These are phyloP conservation scores for Scolopax rusticola DNA, from an alignment of 2,797 vertebrate genomes.

Conservation along the genomic window DNA sequence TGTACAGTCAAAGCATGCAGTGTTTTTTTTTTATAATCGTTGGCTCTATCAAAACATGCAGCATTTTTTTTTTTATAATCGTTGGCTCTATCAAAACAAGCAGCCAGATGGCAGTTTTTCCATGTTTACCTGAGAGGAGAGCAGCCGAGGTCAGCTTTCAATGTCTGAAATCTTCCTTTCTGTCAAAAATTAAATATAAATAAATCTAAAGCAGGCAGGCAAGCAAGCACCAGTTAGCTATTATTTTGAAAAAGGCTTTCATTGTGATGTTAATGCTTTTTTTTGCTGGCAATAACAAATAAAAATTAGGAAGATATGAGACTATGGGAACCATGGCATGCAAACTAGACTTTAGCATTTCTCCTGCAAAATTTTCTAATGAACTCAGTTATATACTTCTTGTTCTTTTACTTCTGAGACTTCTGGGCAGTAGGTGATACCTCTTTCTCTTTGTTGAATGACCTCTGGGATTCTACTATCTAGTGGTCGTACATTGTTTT, in stretches of 20 bases:
- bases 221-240: background rate
- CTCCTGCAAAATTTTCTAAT: background rate
- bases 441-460: background rate
- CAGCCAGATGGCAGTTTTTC: background rate
- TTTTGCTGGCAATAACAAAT: background rate
- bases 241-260: background rate
- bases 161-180: background rate
- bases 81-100: background rate
- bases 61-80: background rate
- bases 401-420: background rate
- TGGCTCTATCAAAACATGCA: background rate
- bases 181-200: fast-evolving
- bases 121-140: background rate
- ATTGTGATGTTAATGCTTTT: background rate
- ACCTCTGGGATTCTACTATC: background rate
- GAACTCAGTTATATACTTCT: background rate
- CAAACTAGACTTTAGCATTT: background rate
- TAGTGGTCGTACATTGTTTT: background rate
- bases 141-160: background rate
- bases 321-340: background rate
- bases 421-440: background rate
- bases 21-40: background rate
- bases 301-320: background rate
- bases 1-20: background rate
- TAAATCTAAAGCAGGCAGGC: background rate